Evolutionary conservation across 2,888 invertebrate species (phyloP).

Genomic region (Agrochola lychnidis): DNA sequence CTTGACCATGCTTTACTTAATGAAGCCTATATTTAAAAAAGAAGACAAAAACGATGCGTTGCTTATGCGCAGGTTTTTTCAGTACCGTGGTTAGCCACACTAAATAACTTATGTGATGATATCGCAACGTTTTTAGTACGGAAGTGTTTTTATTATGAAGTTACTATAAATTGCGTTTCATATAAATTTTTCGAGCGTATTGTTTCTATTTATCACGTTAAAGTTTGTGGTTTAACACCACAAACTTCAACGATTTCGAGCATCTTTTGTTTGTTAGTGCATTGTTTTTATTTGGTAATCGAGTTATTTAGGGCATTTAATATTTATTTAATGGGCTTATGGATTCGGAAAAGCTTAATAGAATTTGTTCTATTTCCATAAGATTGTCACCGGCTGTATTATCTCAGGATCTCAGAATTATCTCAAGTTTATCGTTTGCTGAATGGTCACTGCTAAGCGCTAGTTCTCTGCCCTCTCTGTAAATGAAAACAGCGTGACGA

Average conservation of each 20-base stretch:
- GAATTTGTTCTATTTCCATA: not conserved
- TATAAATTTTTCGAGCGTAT: slow-evolving; percentile 51
- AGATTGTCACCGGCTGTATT: not conserved
- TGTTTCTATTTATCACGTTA: slow-evolving; percentile 41
- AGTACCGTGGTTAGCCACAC: slow-evolving; percentile 60
- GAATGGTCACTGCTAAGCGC: not conserved
- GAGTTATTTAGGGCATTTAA: not conserved
- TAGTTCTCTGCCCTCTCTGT: not conserved
- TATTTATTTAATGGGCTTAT: not conserved
- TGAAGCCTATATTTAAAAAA: slow-evolving; percentile 60
- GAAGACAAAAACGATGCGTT: slow-evolving; percentile 59
- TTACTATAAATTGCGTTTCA: slow-evolving; percentile 63
- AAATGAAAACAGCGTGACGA: slow-evolving; percentile 30
- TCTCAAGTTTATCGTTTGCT: slow-evolving; percentile 8
- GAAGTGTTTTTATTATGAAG: slow-evolving; percentile 76
- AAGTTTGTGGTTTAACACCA: slow-evolving; percentile 20
- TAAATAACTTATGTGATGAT: slow-evolving; percentile 75
- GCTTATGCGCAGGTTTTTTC: slow-evolving; percentile 51
- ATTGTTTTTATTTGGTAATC: not conserved
- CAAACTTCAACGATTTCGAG: too few species aligned
- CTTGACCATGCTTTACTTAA: slow-evolving; percentile 67
- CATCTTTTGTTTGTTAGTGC: slow-evolving; percentile 17
- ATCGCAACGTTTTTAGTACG: slow-evolving; percentile 75
- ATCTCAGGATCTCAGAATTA: not conserved
- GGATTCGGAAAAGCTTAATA: not conserved